Evolutionary conservation across 2,113 vertebrate genomes (phyloP).

Genomic region (Grammomys dolichurus): DNA sequence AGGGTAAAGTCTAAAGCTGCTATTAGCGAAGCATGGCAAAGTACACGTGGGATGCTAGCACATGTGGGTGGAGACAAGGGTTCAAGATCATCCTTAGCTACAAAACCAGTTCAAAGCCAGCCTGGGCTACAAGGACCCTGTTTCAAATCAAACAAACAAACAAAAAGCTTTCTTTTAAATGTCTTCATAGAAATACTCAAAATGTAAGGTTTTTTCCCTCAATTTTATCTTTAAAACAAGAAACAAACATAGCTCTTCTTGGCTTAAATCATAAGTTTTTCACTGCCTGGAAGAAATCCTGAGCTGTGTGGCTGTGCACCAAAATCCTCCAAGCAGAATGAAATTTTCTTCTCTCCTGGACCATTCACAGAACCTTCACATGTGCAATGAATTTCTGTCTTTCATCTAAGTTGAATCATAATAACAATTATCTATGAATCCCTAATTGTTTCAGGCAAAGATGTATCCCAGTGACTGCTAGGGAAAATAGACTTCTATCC

Average conservation of each 20-base stretch:
- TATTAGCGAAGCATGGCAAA: not conserved
- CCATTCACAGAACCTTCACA: not conserved
- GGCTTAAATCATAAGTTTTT: not conserved
- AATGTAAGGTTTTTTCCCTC: not conserved
- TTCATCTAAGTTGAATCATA: slow-evolving; percentile 21
- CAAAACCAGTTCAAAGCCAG: not conserved
- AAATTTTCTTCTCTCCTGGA: not conserved
- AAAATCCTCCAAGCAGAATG: slow-evolving; percentile 9
- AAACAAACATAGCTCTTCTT: slow-evolving; percentile 30
- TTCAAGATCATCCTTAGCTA: not conserved
- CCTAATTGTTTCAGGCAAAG: slow-evolving; percentile 52
- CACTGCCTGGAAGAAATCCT: slow-evolving; percentile 15
- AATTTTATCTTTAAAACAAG: not conserved
- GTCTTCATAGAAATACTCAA: not conserved
- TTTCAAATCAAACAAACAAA: not conserved
- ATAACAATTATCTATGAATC: slow-evolving; percentile 29
- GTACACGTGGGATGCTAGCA: not conserved
- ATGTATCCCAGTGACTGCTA: not conserved
- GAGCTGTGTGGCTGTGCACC: not conserved
- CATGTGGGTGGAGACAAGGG: not conserved
- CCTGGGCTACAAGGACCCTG: not conserved
- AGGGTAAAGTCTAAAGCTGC: not conserved
- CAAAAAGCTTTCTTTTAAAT: slow-evolving; percentile 21
- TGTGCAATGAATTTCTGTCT: not conserved
- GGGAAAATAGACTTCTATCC: not conserved